Evolutionary conservation across 1,140 invertebrate genomes (phyloP).

Genomic region (Bursaphelenchus mucronatus): DNA sequence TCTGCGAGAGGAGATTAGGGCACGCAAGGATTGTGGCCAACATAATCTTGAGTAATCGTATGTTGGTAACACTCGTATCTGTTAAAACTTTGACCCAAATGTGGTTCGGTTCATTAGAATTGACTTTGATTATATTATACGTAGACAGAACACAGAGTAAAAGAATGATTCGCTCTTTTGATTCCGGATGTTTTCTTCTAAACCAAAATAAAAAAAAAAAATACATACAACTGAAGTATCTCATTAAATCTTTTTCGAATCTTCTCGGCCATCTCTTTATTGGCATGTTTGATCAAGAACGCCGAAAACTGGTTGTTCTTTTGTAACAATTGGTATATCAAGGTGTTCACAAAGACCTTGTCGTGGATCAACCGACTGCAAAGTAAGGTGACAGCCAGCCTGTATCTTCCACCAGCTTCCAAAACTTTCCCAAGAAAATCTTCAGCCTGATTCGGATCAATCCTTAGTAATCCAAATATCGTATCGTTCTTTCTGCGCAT

Average conservation of each 20-base stretch:
- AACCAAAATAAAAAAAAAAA: slow-evolving; percentile 16
- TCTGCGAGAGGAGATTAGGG: slow-evolving; percentile 33
- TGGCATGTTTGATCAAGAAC: slow-evolving; percentile 16
- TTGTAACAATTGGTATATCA: slow-evolving; percentile 21
- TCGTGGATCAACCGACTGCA: slow-evolving; percentile 15
- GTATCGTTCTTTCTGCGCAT: background rate
- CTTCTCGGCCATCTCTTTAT: slow-evolving; percentile 18
- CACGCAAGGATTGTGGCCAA: slow-evolving; percentile 37
- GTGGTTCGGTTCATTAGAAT: slow-evolving; percentile 26
- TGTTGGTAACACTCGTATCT: slow-evolving; percentile 14
- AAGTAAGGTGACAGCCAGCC: slow-evolving; percentile 2
- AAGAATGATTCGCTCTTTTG: slow-evolving; percentile 29
- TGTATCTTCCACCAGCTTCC: background rate
- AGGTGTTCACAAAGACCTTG: slow-evolving; percentile 19
- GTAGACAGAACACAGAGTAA: slow-evolving; percentile 32
- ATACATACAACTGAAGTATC: slow-evolving; percentile 22
- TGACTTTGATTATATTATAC: slow-evolving; percentile 23
- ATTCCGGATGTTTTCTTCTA: background rate
- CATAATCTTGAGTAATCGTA: slow-evolving; percentile 31
- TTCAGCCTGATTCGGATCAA: slow-evolving; percentile 6
- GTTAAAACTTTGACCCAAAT: slow-evolving; percentile 31
- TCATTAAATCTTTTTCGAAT: slow-evolving; percentile 21
- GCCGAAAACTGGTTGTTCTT: slow-evolving; percentile 6
- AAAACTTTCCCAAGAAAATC: background rate
- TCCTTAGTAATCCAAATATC: background rate